Percentiles rank a stretch among this genome's conserved stretches.
Evolutionary conservation across 2,113 vertebrate species (phyloP).

Genomic region (Dicaeum eximium): DNA sequence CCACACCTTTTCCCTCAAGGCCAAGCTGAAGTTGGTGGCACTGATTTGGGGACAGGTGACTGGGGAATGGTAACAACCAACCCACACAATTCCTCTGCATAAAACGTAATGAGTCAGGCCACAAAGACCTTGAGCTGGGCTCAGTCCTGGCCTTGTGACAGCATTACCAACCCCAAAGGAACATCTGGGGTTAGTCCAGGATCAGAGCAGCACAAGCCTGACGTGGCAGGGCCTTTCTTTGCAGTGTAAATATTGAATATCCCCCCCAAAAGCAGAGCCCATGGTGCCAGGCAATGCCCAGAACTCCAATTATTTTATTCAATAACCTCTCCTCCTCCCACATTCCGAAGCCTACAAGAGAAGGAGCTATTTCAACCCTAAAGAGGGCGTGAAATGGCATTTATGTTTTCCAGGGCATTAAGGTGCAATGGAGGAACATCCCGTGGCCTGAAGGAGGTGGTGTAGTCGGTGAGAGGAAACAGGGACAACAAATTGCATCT

Average conservation of each 20-base stretch:
- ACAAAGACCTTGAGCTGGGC: not conserved
- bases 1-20: not conserved
- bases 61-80: not conserved
- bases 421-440: not conserved
- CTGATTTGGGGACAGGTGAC: not conserved
- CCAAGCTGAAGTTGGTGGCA: not conserved
- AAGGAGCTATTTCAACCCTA: not conserved
- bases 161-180: not conserved
- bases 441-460: not conserved
- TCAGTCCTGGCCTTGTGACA: not conserved
- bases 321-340: not conserved
- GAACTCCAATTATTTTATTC: not conserved
- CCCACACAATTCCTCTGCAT: not conserved
- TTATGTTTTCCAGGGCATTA: not conserved
- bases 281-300: not conserved
- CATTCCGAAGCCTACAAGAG: not conserved
- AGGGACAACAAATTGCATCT: not conserved
- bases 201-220: not conserved
- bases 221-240: not conserved
- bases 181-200: not conserved
- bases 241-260: not conserved
- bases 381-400: not conserved
- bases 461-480: not conserved
- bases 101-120: not conserved
- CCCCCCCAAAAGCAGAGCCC: not conserved